Percentiles rank a stretch among this genome's conserved stretches.
These are phyloP conservation scores for Neogale vison DNA, from an alignment of 2,113 vertebrate species.

Conservation along the genomic window DNA sequence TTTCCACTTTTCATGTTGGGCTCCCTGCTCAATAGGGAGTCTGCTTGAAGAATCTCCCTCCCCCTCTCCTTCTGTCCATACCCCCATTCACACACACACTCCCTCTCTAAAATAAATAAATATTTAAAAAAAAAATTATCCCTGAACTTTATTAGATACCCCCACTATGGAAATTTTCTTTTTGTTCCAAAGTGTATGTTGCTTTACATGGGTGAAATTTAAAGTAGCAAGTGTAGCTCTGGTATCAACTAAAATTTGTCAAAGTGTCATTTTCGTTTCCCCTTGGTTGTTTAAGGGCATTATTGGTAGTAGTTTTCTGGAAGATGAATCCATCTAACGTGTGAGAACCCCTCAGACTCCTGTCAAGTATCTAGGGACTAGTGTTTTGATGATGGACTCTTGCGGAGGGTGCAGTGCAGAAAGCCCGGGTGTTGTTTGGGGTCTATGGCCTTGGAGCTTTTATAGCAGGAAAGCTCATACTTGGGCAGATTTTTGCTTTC, in stretches of 20 bases:
- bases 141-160: not conserved
- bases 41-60: not conserved
- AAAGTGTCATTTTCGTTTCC: not conserved
- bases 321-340: not conserved
- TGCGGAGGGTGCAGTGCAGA: not conserved
- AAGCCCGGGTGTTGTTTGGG: not conserved
- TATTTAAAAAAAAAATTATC: not conserved
- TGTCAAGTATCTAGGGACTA: not conserved
- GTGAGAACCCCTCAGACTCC: not conserved
- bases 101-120: not conserved
- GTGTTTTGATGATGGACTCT: not conserved
- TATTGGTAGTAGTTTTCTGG: not conserved
- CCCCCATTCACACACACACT: not conserved
- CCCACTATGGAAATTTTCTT: not conserved
- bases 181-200: not conserved
- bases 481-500: not conserved
- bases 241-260: not conserved
- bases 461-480: not conserved
- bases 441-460: not conserved
- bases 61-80: not conserved
- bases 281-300: not conserved
- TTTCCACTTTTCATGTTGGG: not conserved
- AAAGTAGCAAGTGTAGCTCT: not conserved
- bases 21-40: not conserved
- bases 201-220: not conserved